Conservation (phyloP, 53 echinoderm and acorn worm species). For the Holothuria scabra region DNA sequence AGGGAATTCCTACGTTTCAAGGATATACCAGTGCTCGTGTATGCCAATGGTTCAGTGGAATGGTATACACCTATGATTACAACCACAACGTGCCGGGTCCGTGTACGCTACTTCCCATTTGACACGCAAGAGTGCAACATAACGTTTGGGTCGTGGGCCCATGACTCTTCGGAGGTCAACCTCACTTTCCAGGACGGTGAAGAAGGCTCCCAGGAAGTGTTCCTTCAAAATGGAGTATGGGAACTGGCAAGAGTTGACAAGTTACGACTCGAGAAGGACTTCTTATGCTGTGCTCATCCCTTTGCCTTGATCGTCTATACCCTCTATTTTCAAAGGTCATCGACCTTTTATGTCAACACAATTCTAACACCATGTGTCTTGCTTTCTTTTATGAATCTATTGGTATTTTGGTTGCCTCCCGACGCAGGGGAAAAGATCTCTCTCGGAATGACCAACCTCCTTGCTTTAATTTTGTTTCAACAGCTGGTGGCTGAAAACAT, state of each 20-base stretch:
- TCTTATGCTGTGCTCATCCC: slow-evolving; percentile 73
- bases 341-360: slow-evolving; percentile 73
- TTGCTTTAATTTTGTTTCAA: slow-evolving; percentile 72
- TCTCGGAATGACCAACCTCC: slow-evolving; percentile 74
- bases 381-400: slow-evolving; percentile 67
- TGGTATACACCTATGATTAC: slow-evolving; percentile 72
- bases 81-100: slow-evolving; percentile 58
- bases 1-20: slow-evolving; percentile 55
- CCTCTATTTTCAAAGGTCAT: slow-evolving; percentile 63
- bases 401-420: slow-evolving; percentile 79
- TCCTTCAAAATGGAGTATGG: slow-evolving; percentile 87
- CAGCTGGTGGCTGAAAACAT: slow-evolving; percentile 68
- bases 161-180: slow-evolving; percentile 31
- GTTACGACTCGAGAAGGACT: slow-evolving; percentile 1
- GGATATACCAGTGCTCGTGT: slow-evolving; percentile 40
- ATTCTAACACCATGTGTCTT: slow-evolving; percentile 75
- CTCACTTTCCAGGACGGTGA: slow-evolving; percentile 48
- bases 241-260: slow-evolving; percentile 35
- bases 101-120: slow-evolving; percentile 66
- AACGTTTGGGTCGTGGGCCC: slow-evolving; percentile 64
- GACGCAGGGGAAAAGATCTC: slow-evolving; percentile 82
- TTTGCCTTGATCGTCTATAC: slow-evolving; percentile 68
- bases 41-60: slow-evolving; percentile 51
- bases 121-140: slow-evolving; percentile 67
- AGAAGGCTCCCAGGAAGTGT: slow-evolving; percentile 60